Conservation (phyloP, 2,888 invertebrate species). For the Synergus laeviventris region DNA sequence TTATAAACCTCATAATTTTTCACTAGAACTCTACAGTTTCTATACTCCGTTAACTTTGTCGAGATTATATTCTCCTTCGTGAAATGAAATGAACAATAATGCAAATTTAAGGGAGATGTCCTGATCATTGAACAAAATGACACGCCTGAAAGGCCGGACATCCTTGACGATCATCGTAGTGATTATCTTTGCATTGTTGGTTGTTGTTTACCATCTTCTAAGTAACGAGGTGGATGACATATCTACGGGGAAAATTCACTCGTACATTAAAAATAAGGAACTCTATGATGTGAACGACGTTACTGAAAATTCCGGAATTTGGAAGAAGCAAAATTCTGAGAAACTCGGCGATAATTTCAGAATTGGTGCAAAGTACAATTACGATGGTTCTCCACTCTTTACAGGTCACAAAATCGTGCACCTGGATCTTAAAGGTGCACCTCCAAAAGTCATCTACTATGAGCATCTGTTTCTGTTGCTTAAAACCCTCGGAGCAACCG, state of each 20-base stretch:
- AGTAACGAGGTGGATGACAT: conserved; percentile 66
- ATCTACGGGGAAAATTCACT: conserved; percentile 53
- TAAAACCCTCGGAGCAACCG: conserved; percentile 83
- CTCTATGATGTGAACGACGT: conserved; percentile 50
- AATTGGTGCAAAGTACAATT: conserved; percentile 53
- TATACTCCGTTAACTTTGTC: background rate
- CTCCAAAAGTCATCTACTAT: conserved; percentile 83
- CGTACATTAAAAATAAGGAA: conserved; percentile 58
- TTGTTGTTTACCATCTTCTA: conserved; percentile 67
- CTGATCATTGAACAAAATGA: background rate
- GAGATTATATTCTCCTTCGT: background rate
- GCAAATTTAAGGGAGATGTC: conserved; percentile 7
- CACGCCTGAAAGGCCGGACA: background rate
- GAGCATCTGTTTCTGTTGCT: conserved; percentile 81
- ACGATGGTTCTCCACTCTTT: conserved; percentile 59
- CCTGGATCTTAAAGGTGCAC: conserved; percentile 90
- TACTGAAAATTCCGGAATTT: conserved; percentile 36
- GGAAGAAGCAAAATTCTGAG: conserved; percentile 5
- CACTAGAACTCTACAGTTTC: no score
- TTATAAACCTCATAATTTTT: no score
- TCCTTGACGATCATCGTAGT: conserved; percentile 1
- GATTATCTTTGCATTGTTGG: conserved; percentile 3
- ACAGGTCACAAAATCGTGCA: conserved; percentile 84
- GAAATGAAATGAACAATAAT: background rate
- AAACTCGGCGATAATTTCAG: conserved; percentile 59